Evolutionary conservation across 1,140 invertebrate species (phyloP), one percentile per base, ranked within the genome.

Genomic region (Caenorhabditis latens): DNA sequence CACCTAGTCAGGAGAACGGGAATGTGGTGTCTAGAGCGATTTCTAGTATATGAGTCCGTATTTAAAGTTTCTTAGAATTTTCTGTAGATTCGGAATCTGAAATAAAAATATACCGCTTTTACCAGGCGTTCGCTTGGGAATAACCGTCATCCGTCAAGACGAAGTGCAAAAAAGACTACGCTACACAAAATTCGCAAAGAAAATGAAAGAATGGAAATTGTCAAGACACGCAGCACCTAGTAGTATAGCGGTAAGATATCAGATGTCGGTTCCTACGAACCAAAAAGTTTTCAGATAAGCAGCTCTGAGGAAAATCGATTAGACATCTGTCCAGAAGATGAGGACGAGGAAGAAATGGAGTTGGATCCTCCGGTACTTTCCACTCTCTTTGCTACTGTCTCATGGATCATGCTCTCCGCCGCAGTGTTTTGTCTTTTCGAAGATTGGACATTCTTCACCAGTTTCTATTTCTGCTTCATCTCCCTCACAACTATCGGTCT

Each of bases 351-450:
- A 86, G 83, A 79, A 32, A 88, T 89, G 43, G 24, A 87, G 43
- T 67, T 42, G 16, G 84, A 91, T 65, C 89, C 90, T 53, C 89
- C 90, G 83, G 89, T 90, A 24, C 24, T 90, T 21, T 84, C 83
- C 0, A 86, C 86, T 57, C 82, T 90, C 57, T 84, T 83, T 24
- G 65, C 89, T 2, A 91, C 91, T 55, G 61, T 90, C 42, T 67
- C 55, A 14, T 88, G 86, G 85, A 89, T 92, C 57, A 55, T 89
- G 5, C 32, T 87, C 6, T 91, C 90, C 4, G 91, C 91, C 42
- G 88, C 83, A 9, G 82, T 92, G 7, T 91, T 91, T 84, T 91
- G 90, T 84, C 58, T 91, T 9, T 95, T 95, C 94, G 96, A 97
- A 90, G 90, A 90, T 24, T 91, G 91, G 90, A 63, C 79, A 63